Conservation (phyloP, 2,888 invertebrate genomes). For the Leptopilina myrica region DNA sequence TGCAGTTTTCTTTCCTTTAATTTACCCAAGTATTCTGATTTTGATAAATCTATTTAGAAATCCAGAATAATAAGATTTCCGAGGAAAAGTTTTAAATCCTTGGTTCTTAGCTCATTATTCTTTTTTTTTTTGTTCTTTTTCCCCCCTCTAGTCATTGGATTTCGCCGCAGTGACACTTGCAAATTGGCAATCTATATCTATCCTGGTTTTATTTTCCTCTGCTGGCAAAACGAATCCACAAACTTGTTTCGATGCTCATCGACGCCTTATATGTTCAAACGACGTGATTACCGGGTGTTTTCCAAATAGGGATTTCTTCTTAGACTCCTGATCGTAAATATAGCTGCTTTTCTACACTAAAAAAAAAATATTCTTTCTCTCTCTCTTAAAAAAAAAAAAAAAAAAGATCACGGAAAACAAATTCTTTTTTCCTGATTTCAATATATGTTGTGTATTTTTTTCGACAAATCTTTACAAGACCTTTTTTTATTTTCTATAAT, state of each 20-base stretch:
- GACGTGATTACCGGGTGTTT: conserved; percentile 66
- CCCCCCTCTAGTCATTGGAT: not conserved
- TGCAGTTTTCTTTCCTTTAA: too few species aligned
- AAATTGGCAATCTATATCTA: conserved; percentile 37
- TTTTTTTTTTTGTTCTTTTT: conserved; percentile 1
- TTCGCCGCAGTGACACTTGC: conserved; percentile 27
- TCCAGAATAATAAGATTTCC: not conserved
- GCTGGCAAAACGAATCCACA: conserved; percentile 47
- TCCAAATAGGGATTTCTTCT: conserved; percentile 68
- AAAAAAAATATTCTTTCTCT: conserved; percentile 24
- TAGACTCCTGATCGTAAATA: conserved; percentile 57
- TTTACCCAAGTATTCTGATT: not conserved
- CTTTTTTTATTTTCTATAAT: too few species aligned
- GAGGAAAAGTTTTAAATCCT: not conserved
- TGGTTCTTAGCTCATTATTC: conserved; percentile 2
- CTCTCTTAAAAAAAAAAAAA: not conserved
- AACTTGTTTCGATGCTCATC: conserved; percentile 61
- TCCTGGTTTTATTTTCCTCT: conserved; percentile 42
- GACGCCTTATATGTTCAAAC: conserved; percentile 66
- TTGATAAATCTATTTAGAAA: conserved; percentile 28
- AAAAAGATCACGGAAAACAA: not conserved
- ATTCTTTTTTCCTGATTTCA: not conserved
- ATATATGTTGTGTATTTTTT: not conserved
- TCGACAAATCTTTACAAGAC: too few species aligned
- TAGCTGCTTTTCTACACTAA: conserved; percentile 19